These are phyloP conservation scores for Muscicapa comitata DNA, from an alignment of 2,797 vertebrate genomes.

Conservation along the genomic window DNA sequence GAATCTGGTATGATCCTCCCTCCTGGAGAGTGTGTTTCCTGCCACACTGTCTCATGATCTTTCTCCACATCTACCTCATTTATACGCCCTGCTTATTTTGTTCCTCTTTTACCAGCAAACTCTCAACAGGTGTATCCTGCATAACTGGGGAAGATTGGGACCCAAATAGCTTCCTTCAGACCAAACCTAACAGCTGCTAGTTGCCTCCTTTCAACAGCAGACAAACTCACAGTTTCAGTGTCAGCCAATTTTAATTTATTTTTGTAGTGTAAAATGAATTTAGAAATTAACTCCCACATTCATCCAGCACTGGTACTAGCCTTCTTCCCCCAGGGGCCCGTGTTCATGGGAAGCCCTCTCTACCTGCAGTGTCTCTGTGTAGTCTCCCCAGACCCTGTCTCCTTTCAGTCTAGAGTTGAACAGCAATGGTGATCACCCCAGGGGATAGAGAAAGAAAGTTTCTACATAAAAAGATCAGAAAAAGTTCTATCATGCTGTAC, in stretches of 20 bases:
- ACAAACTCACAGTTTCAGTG: neutral
- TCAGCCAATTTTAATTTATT: slow-evolving; percentile 15
- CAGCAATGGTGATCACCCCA: neutral
- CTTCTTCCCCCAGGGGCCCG: neutral
- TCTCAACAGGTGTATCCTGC: slow-evolving; percentile 9
- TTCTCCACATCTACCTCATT: neutral
- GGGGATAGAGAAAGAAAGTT: neutral
- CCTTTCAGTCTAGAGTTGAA: neutral
- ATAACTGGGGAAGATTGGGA: neutral
- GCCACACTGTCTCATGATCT: neutral
- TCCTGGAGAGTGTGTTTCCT: neutral
- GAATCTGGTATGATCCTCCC: neutral
- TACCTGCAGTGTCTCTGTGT: neutral
- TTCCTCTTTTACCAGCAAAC: slow-evolving; percentile 13
- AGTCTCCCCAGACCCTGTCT: neutral
- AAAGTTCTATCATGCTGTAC: neutral
- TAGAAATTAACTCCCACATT: neutral
- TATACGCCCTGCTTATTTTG: neutral
- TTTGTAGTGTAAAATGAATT: neutral
- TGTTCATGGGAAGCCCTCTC: neutral
- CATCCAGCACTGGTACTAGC: neutral
- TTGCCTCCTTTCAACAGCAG: slow-evolving; percentile 1
- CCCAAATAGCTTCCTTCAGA: slow-evolving; percentile 1
- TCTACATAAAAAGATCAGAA: neutral
- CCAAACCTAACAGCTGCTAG: neutral